A percentile compares a stretch with the other conserved stretches of the same genome.
Evolutionary conservation across 92 coral and sea anemone species (phyloP).

Genomic region (Heliopora coerulea): DNA sequence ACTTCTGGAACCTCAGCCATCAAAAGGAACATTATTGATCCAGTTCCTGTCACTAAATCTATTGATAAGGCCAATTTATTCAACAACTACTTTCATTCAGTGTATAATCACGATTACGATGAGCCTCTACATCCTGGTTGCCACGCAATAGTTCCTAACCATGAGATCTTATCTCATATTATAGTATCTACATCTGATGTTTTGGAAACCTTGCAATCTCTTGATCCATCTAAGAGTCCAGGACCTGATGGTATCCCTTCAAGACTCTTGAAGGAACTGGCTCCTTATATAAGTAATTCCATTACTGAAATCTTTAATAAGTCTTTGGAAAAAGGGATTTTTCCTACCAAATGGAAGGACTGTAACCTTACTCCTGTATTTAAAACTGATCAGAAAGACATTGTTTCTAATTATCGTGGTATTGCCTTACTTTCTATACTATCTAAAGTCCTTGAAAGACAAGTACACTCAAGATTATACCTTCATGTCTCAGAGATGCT

Average conservation of each 20-base stretch:
- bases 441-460: constrained; percentile 54
- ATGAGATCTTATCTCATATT: too few species aligned
- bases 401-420: constrained; percentile 43
- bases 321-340: constrained; percentile 8
- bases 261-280: too few species aligned
- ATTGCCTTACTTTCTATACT: constrained; percentile 38
- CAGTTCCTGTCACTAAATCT: background rate
- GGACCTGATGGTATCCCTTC: too few species aligned
- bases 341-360: constrained; percentile 45
- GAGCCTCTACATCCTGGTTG: constrained; percentile 43
- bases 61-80: constrained; percentile 21
- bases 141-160: too few species aligned
- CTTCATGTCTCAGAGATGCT: constrained; percentile 23
- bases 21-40: constrained; percentile 18
- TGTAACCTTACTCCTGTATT: constrained; percentile 47
- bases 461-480: constrained; percentile 28
- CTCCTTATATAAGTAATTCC: background rate
- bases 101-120: constrained; percentile 15
- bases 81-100: constrained; percentile 41
- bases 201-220: too few species aligned
- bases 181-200: too few species aligned
- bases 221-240: too few species aligned
- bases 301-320: background rate
- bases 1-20: constrained; percentile 24
- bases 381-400: constrained; percentile 44